Conservation (phyloP, 1,140 invertebrate species). For the Macrotrachela quadricornifera region DNA sequence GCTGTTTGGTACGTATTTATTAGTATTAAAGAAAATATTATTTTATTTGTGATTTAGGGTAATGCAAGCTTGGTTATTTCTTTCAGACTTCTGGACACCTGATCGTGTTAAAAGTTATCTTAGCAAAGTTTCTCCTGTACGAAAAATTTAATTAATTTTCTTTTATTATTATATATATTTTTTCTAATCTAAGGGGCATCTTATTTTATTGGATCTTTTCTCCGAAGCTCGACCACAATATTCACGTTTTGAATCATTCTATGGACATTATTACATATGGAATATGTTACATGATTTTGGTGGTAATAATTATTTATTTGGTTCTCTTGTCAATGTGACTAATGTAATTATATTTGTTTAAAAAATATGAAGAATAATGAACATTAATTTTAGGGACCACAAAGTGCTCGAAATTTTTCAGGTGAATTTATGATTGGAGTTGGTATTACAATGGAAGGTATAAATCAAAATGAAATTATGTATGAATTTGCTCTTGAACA, state of each 20-base stretch:
- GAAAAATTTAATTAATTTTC: no score
- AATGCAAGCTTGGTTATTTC: slow-evolving; percentile 70
- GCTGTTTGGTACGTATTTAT: slow-evolving; percentile 34
- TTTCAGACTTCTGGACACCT: slow-evolving; percentile 46
- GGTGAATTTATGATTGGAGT: slow-evolving; percentile 62
- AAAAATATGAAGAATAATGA: no score
- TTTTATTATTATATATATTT: no score
- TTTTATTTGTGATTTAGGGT: slow-evolving; percentile 36
- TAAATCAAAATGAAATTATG: slow-evolving; percentile 72
- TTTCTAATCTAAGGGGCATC: slow-evolving; percentile 37
- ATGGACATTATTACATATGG: slow-evolving; percentile 79
- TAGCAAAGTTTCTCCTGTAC: slow-evolving; percentile 43
- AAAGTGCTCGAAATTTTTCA: slow-evolving; percentile 37
- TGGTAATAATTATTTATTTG: slow-evolving; percentile 39
- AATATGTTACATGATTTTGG: slow-evolving; percentile 89
- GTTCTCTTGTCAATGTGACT: no score
- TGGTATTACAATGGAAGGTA: slow-evolving; percentile 64
- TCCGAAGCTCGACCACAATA: slow-evolving; percentile 64
- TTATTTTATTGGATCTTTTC: slow-evolving; percentile 62
- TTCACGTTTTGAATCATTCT: slow-evolving; percentile 50
- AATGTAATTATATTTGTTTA: no score
- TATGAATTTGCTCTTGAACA: slow-evolving; percentile 71
- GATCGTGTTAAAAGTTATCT: slow-evolving; percentile 46
- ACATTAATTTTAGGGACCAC: slow-evolving; percentile 35
- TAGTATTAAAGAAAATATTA: background rate